Evolutionary conservation across 2,888 invertebrate species (phyloP).

Genomic region (Aethes cnicana): DNA sequence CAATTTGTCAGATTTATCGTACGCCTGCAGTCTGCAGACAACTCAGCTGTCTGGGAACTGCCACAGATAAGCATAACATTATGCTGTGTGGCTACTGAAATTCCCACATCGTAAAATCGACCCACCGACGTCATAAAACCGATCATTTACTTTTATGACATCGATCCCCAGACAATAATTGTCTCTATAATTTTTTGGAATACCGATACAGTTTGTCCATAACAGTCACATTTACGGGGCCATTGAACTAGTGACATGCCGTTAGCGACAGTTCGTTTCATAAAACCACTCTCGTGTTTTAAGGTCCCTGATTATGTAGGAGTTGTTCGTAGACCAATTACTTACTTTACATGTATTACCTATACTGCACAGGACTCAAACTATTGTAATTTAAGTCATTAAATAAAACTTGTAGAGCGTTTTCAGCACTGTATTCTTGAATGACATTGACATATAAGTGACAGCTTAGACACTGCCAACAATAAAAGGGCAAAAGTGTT

Average conservation of each 20-base stretch:
- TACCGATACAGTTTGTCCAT: conserved; percentile 41
- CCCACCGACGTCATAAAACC: conserved; percentile 60
- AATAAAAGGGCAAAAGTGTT: too few species aligned
- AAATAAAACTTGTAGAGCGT: too few species aligned
- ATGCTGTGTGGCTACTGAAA: conserved; percentile 59
- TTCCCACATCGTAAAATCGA: conserved; percentile 70
- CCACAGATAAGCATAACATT: conserved; percentile 57
- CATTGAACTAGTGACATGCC: conserved; percentile 10
- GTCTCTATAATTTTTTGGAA: conserved; percentile 57
- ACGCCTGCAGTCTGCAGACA: conserved; percentile 33
- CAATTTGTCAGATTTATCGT: conserved; percentile 23
- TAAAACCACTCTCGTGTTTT: not conserved
- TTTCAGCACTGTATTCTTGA: too few species aligned
- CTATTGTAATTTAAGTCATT: too few species aligned
- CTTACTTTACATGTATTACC: too few species aligned
- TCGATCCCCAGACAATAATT: conserved; percentile 68
- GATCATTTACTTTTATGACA: conserved; percentile 73
- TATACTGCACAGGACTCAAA: too few species aligned
- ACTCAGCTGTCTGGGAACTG: conserved; percentile 37
- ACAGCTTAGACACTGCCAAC: too few species aligned
- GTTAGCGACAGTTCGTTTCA: not conserved
- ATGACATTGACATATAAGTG: too few species aligned
- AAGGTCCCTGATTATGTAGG: too few species aligned
- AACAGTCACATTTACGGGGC: conserved; percentile 24
- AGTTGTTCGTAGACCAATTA: too few species aligned